phyloP scores from a whole-genome alignment of 30 jellyfish, hydroid and myxozoan species.

The Mastigias papua region DNA sequence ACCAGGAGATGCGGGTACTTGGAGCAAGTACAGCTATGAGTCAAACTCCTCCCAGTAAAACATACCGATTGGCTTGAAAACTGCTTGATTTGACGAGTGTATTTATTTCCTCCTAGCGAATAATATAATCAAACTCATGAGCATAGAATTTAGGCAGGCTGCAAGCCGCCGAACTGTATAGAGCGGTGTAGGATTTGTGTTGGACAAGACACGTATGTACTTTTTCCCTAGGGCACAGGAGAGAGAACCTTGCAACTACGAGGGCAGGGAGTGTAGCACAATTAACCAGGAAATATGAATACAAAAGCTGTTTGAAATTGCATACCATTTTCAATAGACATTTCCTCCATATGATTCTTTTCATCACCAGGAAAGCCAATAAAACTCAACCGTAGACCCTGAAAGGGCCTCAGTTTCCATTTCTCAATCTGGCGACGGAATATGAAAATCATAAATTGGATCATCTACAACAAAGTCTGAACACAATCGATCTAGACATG shows the following conservation, averaged over 20 bases:
- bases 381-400: slow-evolving; percentile 90
- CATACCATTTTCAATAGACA: slow-evolving; percentile 91
- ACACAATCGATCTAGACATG: neutral
- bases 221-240: neutral
- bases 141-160: too few species aligned
- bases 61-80: too few species aligned
- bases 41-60: too few species aligned
- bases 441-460: neutral
- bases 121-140: too few species aligned
- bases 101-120: too few species aligned
- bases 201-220: too few species aligned
- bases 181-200: too few species aligned
- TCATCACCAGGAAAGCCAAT: slow-evolving; percentile 97
- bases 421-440: slow-evolving; percentile 65
- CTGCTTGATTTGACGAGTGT: too few species aligned
- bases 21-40: too few species aligned
- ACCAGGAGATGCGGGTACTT: too few species aligned
- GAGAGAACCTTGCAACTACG: neutral
- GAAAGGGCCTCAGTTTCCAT: slow-evolving; percentile 94
- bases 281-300: neutral
- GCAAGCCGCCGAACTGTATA: too few species aligned
- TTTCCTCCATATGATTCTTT: slow-evolving; percentile 95
- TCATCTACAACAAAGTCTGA: neutral
- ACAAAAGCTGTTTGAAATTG: neutral
- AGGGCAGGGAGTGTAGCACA: neutral